Conservation (phyloP, 2,888 invertebrate genomes). For the Dryobotodes eremita region DNA sequence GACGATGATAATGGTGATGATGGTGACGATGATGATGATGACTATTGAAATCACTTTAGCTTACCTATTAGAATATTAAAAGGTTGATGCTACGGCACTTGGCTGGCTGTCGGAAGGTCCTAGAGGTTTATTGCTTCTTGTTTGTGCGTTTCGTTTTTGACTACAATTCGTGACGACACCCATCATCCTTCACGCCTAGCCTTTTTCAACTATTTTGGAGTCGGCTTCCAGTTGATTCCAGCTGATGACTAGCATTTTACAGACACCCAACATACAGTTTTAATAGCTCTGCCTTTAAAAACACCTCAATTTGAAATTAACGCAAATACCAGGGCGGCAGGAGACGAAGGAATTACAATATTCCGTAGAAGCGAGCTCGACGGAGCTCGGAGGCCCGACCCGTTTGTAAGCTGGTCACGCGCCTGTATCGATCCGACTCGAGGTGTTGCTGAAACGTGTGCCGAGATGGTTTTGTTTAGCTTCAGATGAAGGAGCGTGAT, state of each 20-base stretch:
- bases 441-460: slow-evolving; percentile 54
- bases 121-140: no score
- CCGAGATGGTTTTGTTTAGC: slow-evolving; percentile 32
- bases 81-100: no score
- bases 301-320: slow-evolving; percentile 43
- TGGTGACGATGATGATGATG: no score
- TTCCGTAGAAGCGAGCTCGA: slow-evolving; percentile 25
- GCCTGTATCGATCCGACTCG: slow-evolving; percentile 66
- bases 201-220: no score
- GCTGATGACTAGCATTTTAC: no score
- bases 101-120: no score
- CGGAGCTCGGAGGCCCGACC: slow-evolving; percentile 47
- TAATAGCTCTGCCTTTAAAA: slow-evolving; percentile 21
- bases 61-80: no score
- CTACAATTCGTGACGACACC: no score
- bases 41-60: background rate
- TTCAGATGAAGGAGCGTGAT: slow-evolving; percentile 21
- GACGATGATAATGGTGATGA: no score
- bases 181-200: no score
- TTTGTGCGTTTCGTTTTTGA: no score
- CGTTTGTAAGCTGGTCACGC: slow-evolving; percentile 70
- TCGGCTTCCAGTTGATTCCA: background rate
- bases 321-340: slow-evolving; percentile 59
- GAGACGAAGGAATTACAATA: slow-evolving; percentile 64
- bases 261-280: background rate